Evolutionary conservation across 2,888 invertebrate genomes (phyloP), one percentile per base, ranked within the genome.

Genomic region (Leucophenga montana): DNA sequence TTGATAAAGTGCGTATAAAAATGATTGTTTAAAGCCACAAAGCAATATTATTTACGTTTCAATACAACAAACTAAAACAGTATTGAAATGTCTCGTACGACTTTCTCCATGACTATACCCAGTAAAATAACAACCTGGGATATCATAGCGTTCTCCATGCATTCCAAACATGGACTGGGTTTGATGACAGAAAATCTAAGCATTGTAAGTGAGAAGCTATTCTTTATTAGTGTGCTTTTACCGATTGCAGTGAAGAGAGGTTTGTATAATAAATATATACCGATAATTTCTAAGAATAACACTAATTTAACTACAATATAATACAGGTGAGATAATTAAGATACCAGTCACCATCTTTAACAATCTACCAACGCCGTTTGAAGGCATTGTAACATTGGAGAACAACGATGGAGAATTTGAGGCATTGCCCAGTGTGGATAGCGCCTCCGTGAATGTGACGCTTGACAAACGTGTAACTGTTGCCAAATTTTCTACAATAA

Each of bases 71-170:
- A 18, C 13, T 14, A 31, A 39, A 66, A 53, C n/a, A n/a, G n/a
- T n/a, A n/a, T n/a, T n/a, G n/a, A n/a, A n/a, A n/a, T n/a, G n/a
- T n/a, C n/a, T n/a, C n/a, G n/a, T n/a, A n/a, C 20, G 6, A 39
- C n/a, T 5, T 71, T 18, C 20, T 64, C 31, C 1, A n/a, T 39
- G 4, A 11, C 5, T n/a, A 73, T 75, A 0, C 75, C 77, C 2
- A 2, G 66, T 9, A 11, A 3, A 3, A 48, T 68, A 2, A 46
- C 67, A 1, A 59, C 20, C 6, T 77, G 78, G 77, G 61, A 61
- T 62, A 22, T 78, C 8, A 72, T 44, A 16, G 76, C 71, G 5
- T 77, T 77, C 44, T 27, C 68, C 14, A 20, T 77, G 1, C 66
- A 75, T 11, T 33, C 66, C 0, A 11, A 0, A 3, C 53, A 14